Base-by-base conservation (phyloP, 1,140 invertebrate species). In the Nymphalis io region DNA sequence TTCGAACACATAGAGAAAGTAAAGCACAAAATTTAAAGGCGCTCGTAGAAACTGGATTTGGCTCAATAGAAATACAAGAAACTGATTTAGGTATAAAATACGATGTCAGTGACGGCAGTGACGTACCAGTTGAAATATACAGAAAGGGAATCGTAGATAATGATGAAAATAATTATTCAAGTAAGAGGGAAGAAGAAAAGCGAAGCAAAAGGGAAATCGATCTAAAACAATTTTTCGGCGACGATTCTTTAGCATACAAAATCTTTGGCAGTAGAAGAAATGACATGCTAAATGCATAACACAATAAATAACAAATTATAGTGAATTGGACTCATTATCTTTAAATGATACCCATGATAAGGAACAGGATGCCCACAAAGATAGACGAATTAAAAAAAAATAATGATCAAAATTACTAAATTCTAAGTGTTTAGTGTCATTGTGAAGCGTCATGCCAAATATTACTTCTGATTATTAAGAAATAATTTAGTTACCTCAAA, bases 81-180 rank as follows among this genome's bases (percentile, higher is more conserved):
- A 81, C 93, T 3, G 92, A 93, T 80, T 23, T 93, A 16, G 91
- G 92, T 33, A 91, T 89, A 5, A 92, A 92, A 76, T 94, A 93
- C 72, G 91, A 93, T 73, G 92, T 93, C 1, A 92, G 88, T 62
- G 91, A 92, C 62, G 88, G 91, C n/a, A 88, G 88, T 60, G 80
- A 91, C 13, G 87, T 88, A 5, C 88, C 92, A 1, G 78, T 87
- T 57, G 93, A 93, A 78, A 90, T 92, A 72, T 94, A 94, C 72
- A 88, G 91, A 71, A 93, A 93, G 81, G 93, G 93, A n/a, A 92
- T 93, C 39, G 93, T 94, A 44, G 93, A 93, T 63, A 90, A 75
- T 62, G 89, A 89, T 73, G 89, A 92, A 72, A 92, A 89, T 61
- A 77, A 90, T 73, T 84, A 92, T 64, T 82, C 79, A 55, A 83